Base-by-base conservation (phyloP, 1,140 invertebrate species). In the Zaprionus ornatus region DNA sequence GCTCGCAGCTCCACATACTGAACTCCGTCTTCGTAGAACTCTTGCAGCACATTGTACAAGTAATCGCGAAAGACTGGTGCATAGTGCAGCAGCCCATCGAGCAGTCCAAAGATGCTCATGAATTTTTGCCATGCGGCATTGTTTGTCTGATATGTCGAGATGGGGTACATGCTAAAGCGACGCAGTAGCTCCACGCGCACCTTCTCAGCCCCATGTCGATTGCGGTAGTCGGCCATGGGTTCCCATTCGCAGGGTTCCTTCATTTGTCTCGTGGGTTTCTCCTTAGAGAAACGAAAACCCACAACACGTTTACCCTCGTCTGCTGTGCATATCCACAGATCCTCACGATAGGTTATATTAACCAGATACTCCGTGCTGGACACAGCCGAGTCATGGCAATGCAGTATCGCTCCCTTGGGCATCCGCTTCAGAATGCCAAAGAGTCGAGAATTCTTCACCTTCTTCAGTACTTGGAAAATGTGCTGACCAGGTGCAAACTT, bases 11-110 rank as follows among this genome's bases (percentile, higher is more conserved):
- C 97, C 0, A 97, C 77, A 74, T 97, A 97, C 88, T 96, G 94
- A 0, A 98, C 94, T 74, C 97, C 96, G 83, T 98, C 97, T 1
- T 95, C 93, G 75, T 95, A 94, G 19, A 96, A 93, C 77, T 97
- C 95, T 71, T 94, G 84, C 1, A 98, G 93, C 0, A 94, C 94
- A 66, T 95, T 94, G 61, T 95, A 95, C 70, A 95, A 95, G 83
- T 96, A 96, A 29, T 95, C 94, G 48, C 95, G 94, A 92, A 96
- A 96, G 1, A 96, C 94, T 0, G 96, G 95, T 59, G 94, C 94
- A 77, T 96, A 97, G 1, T 94, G 93, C 4, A 97, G 74, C 65
- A 97, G 91, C 0, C 95, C 94, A 1, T 84, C 92, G 1, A 96
- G 93, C 10, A 94, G 94, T 0, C 48, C 77, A 73, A 98, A 97